These are phyloP conservation scores for Parthenolecanium corni DNA, from an alignment of 2,888 invertebrate species.

Conservation along the genomic window DNA sequence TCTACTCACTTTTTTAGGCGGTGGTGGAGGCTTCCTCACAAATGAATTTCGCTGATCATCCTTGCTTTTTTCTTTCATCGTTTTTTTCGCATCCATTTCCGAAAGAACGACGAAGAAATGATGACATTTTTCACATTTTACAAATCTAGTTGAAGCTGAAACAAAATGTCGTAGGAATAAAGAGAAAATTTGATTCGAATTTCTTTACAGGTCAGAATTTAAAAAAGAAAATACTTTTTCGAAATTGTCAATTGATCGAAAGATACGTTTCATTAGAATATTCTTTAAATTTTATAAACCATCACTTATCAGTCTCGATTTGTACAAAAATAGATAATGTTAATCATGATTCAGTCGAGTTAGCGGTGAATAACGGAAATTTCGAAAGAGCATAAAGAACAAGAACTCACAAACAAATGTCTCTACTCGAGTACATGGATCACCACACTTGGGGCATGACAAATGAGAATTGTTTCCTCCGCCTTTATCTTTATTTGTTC, in stretches of 20 bases:
- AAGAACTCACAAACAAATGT: conserved; percentile 66
- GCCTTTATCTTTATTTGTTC: conserved; percentile 42
- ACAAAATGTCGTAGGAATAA: too few species aligned
- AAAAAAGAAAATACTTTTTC: too few species aligned
- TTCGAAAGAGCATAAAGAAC: too few species aligned
- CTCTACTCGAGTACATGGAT: conserved; percentile 93
- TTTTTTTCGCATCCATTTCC: conserved; percentile 82
- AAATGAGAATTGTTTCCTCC: conserved; percentile 63
- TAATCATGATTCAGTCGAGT: too few species aligned
- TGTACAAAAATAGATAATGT: too few species aligned
- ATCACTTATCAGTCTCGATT: too few species aligned
- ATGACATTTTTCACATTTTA: conserved; percentile 95
- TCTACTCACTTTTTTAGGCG: conserved; percentile 63
- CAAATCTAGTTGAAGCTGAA: conserved; percentile 76
- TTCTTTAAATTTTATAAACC: not conserved
- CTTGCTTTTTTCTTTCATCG: conserved; percentile 57
- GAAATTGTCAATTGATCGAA: not conserved
- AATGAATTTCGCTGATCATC: conserved; percentile 58
- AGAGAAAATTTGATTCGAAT: not conserved
- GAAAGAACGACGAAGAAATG: conserved; percentile 94
- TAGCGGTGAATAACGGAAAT: too few species aligned
- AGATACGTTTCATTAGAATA: not conserved
- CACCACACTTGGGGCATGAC: conserved; percentile 92
- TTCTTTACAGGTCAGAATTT: not conserved
- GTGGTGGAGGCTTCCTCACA: conserved; percentile 79